Evolutionary conservation across 2,888 invertebrate species (phyloP).

Genomic region (Hemaris fuciformis): DNA sequence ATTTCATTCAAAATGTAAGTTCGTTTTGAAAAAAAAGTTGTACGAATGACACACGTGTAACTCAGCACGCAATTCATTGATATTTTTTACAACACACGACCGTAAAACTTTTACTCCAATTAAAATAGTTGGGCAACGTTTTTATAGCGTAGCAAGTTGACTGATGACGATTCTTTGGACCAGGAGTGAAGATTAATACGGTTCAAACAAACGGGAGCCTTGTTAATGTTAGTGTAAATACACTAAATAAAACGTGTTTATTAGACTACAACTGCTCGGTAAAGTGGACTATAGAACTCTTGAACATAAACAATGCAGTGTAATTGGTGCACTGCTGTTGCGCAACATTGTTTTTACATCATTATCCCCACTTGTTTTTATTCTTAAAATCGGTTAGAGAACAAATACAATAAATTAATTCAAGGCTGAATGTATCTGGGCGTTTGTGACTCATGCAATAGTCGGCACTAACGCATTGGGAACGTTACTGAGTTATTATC

Average conservation of each 20-base stretch:
- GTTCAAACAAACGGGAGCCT: conserved; percentile 62
- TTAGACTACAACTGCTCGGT: conserved; percentile 56
- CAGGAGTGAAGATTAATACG: conserved; percentile 68
- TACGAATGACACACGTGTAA: conserved; percentile 17
- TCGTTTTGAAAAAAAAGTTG: not conserved
- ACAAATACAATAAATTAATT: not conserved
- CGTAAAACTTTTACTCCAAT: conserved; percentile 72
- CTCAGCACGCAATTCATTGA: conserved; percentile 55
- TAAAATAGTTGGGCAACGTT: conserved; percentile 75
- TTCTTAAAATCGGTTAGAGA: not conserved
- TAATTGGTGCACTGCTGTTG: conserved; percentile 59
- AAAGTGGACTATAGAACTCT: conserved; percentile 49
- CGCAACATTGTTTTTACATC: conserved; percentile 47
- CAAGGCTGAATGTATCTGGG: not conserved
- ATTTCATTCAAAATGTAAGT: not conserved
- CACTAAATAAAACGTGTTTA: conserved; percentile 65
- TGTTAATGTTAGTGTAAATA: conserved; percentile 67
- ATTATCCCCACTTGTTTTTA: conserved; percentile 31
- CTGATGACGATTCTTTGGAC: conserved; percentile 70
- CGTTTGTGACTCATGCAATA: conserved; percentile 17
- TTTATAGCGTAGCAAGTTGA: conserved; percentile 62
- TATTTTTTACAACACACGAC: conserved; percentile 56
- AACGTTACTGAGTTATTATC: conserved; percentile 41
- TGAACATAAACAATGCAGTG: conserved; percentile 58
- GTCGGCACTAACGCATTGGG: conserved; percentile 14